Evolutionary conservation across 2,113 vertebrate species (phyloP), one percentile per base, ranked within the genome.

Genomic region (Cinclus mexicanus): DNA sequence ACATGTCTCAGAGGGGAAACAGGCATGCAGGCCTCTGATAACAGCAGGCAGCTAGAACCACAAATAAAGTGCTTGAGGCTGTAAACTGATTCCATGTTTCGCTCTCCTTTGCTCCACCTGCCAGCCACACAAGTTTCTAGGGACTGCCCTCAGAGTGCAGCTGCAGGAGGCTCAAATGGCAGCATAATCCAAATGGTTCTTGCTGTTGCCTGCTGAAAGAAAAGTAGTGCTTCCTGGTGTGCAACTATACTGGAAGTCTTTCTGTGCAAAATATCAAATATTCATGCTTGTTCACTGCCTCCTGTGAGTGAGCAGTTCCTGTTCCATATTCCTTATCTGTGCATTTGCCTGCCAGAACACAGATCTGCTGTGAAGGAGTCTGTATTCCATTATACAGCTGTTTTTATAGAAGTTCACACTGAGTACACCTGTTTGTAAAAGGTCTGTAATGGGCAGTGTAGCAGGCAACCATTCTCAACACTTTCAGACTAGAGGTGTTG

Each of bases 291-390:
- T 78, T 89, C 6, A 7, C 24, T 86, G 47, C 26, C 39, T 64
- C 18, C 37, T 85, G 57, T 18, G 12, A 57, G 0, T 6, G 15
- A 46, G 8, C 69, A 74, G 33, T 26, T 67, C 25, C 53, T 65
- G 23, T 31, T 79, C 10, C 20, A 1, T 35, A 0, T 5, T 35
- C 10, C 2, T 0, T 35, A 37, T 19, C 14, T 42, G 22, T 50
- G 21, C 4, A 3, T 84, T 59, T 28, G 3, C 64, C 70, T 85
- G 63, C 42, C 28, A 59, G 42, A 44, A 14, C 77, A 46, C 19
- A 41, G 33, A 31, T 12, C 31, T 13, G 20, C 33, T 81, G 26
- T 31, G 56, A 28, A 70, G 35, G 18, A 53, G 26, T 24, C 41
- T 75, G 39, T 60, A 7, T 33, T 68, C 26, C 63, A 31, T 79